These are phyloP conservation scores for Charina bottae DNA, from an alignment of 2,113 vertebrate species.

Conservation along the genomic window DNA sequence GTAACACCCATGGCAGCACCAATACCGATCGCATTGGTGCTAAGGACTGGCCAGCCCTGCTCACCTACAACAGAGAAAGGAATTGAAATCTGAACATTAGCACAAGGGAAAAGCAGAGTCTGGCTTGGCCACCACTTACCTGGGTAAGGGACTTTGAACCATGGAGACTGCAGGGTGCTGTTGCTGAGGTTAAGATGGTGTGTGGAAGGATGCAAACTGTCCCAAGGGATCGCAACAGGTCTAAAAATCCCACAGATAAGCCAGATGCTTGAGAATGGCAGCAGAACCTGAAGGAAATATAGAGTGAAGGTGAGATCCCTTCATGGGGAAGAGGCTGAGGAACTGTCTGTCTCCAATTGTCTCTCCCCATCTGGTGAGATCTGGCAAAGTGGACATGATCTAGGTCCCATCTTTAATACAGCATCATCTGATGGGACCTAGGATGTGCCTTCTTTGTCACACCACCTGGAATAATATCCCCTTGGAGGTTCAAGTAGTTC, in stretches of 20 bases:
- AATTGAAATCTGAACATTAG: neutral
- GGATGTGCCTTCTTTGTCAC: too few relatives aligned
- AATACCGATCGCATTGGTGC: slow-evolving; percentile 66
- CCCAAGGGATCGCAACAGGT: slow-evolving; percentile 39
- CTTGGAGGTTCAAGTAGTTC: neutral
- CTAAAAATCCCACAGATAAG: slow-evolving; percentile 69
- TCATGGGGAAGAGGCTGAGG: neutral
- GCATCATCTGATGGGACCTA: neutral
- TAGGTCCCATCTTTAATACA: neutral
- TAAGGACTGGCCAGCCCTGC: slow-evolving; percentile 77
- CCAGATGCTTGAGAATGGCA: slow-evolving; percentile 76
- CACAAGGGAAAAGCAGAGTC: neutral
- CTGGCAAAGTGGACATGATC: neutral
- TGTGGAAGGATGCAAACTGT: slow-evolving; percentile 38
- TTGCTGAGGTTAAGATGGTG: slow-evolving; percentile 52
- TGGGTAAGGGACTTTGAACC: slow-evolving; percentile 78
- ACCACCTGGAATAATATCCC: neutral
- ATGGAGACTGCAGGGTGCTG: slow-evolving; percentile 58
- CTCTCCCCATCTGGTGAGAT: neutral
- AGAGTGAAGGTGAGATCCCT: neutral
- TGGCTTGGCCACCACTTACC: slow-evolving; percentile 59
- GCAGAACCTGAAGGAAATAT: slow-evolving; percentile 73
- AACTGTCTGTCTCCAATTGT: neutral
- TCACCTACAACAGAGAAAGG: slow-evolving; percentile 60
- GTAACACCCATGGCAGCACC: slow-evolving; percentile 79